phyloP scores from a whole-genome alignment of 2,797 vertebrate genomes.

The Pseudotriccus pelzelni region DNA sequence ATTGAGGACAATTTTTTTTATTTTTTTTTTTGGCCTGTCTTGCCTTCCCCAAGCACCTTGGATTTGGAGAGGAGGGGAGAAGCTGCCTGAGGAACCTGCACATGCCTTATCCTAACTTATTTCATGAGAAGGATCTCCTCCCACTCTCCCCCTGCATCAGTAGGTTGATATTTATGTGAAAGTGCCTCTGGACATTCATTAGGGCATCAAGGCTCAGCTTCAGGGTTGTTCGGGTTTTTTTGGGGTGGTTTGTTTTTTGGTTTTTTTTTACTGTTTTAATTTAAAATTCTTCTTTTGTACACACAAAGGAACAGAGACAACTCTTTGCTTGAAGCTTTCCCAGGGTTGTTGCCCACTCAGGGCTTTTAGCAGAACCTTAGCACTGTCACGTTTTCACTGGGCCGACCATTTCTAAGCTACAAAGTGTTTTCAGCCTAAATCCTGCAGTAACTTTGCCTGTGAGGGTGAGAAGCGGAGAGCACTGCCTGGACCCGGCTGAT shows the following conservation, averaged over 20 bases:
- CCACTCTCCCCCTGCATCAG: background rate
- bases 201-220: slow-evolving; percentile 22
- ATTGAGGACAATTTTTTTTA: background rate
- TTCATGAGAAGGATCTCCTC: background rate
- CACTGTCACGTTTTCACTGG: background rate
- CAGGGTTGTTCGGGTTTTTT: too few species aligned
- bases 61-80: background rate
- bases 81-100: background rate
- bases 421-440: background rate
- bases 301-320: background rate
- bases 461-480: background rate
- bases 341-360: background rate
- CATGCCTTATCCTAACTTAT: slow-evolving; percentile 41
- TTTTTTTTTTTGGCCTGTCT: background rate
- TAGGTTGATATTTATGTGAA: slow-evolving; percentile 41
- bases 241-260: too few species aligned
- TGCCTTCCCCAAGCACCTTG: background rate
- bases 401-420: background rate
- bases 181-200: slow-evolving; percentile 57
- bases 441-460: background rate
- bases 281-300: slow-evolving; percentile 17
- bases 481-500: background rate
- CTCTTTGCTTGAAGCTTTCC: background rate
- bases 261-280: background rate
- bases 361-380: background rate